Base-by-base conservation (phyloP, 2,888 invertebrate genomes). In the Anthrax anthrax region DNA sequence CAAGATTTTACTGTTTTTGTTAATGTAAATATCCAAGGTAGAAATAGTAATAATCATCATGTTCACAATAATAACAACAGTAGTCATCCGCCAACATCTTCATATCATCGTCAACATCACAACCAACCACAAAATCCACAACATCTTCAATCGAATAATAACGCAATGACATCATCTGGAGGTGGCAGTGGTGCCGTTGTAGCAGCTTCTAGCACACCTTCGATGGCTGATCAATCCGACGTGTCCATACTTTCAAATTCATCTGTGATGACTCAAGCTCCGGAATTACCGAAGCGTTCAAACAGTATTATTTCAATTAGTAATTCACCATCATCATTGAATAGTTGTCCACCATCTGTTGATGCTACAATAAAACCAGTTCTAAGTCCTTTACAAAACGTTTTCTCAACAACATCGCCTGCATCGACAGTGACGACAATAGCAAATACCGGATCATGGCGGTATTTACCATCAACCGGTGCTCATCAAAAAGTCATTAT, bases 21-120 rank as follows among this genome's bases (percentile, higher is more conserved):
- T 18, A 64, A 62, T 45, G 64, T 67, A n/a, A 60, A 63, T 19
- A 60, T 65, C 56, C 65, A 66, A 32, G 65, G 63, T 39, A 58
- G 64, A 38, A 63, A 58, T 46, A 57, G 58, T 46, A 50, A 48
- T 37, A 48, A 54, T 12, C 4, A 9, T 3, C 4, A 16, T 16
- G 13, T 14, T 34, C 34, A 34, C 12, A 44, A 37, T 39, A 47
- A 41, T 34, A 37, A 27, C 37, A 16, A 16, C 9, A 40, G 43
- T 27, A 34, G 19, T 13, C 47, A 47, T 23, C 37, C 37, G 29
- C n/a, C 9, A n/a, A 3, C 32, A 38, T 34, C 18, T 16, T 23
- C 8, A 23, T 23, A 23, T 36, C 43, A 32, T 39, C 23, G 18
- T 16, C 47, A 47, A 8, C 37, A 42, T 38, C 32, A n/a, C 34